Conservation (phyloP, 2,113 vertebrate genomes). For the Herpetotheres cachinnans region DNA sequence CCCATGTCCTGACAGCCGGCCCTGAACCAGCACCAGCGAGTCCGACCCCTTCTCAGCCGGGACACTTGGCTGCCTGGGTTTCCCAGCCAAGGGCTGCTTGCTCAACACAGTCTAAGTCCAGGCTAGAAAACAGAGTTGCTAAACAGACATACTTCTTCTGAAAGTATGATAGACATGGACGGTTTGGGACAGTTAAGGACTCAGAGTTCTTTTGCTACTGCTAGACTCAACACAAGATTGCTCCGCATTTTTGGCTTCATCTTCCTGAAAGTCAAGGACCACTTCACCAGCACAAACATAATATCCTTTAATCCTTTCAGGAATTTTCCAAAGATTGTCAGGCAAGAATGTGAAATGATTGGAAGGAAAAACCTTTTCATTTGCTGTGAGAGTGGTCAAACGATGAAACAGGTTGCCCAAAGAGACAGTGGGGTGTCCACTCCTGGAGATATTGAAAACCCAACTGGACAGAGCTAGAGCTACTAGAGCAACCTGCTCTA, state of each 20-base stretch:
- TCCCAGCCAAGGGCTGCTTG: not conserved
- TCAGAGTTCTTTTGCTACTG: not conserved
- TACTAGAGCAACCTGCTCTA: not conserved
- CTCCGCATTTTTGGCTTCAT: not conserved
- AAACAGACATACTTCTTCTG: not conserved
- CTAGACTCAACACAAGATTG: not conserved
- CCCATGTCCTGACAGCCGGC: fast-evolving
- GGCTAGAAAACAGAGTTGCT: not conserved
- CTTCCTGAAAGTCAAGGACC: not conserved
- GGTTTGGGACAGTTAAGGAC: not conserved
- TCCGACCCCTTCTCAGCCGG: fast-evolving
- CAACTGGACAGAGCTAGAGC: fast-evolving
- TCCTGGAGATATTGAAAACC: not conserved
- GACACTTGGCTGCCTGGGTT: not conserved
- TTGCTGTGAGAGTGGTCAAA: not conserved
- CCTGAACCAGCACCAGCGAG: not conserved
- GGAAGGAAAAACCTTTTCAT: not conserved
- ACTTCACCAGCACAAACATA: not conserved
- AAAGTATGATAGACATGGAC: not conserved
- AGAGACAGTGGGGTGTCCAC: not conserved
- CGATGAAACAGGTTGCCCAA: not conserved
- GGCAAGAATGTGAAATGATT: not conserved
- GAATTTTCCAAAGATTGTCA: not conserved
- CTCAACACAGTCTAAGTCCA: not conserved
- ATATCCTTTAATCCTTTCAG: not conserved